phyloP scores from a whole-genome alignment of 2,888 invertebrate species.

The Nomada ferruginata region DNA sequence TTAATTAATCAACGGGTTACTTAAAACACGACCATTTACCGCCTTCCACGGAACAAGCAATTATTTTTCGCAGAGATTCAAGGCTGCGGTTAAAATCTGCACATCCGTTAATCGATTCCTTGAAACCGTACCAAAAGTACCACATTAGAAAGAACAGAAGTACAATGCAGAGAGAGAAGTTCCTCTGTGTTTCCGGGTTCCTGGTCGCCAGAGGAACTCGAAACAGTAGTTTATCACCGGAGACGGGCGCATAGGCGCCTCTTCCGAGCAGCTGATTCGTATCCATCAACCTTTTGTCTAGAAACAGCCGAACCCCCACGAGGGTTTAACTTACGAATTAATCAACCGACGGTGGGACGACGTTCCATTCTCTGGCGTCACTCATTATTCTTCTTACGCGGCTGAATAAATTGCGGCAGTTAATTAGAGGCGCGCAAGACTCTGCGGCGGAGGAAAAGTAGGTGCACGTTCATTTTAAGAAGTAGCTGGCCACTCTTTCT shows the following conservation, averaged over 20 bases:
- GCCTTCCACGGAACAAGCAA: too few relatives aligned
- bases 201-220: slow-evolving; percentile 8
- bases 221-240: slow-evolving; percentile 28
- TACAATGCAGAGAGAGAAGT: not conserved
- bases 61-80: too few relatives aligned
- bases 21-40: too few relatives aligned
- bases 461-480: slow-evolving; percentile 7
- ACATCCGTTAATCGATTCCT: too few relatives aligned
- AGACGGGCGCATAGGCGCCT: slow-evolving; percentile 8
- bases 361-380: slow-evolving; percentile 34
- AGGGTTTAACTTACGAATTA: slow-evolving; percentile 68
- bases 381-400: slow-evolving; percentile 59
- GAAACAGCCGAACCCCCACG: slow-evolving; percentile 57
- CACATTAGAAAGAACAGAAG: not conserved
- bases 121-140: too few relatives aligned
- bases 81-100: too few relatives aligned
- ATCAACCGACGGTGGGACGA: slow-evolving; percentile 56
- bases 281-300: slow-evolving; percentile 70
- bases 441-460: slow-evolving; percentile 13
- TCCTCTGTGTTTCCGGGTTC: not conserved
- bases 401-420: slow-evolving; percentile 55
- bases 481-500: not conserved
- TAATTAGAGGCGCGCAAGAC: slow-evolving; percentile 52
- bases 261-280: slow-evolving; percentile 51
- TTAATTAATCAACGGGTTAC: not conserved